Evolutionary conservation across 2,888 invertebrate genomes (phyloP).

Genomic region (Didymodactylos carnosus): DNA sequence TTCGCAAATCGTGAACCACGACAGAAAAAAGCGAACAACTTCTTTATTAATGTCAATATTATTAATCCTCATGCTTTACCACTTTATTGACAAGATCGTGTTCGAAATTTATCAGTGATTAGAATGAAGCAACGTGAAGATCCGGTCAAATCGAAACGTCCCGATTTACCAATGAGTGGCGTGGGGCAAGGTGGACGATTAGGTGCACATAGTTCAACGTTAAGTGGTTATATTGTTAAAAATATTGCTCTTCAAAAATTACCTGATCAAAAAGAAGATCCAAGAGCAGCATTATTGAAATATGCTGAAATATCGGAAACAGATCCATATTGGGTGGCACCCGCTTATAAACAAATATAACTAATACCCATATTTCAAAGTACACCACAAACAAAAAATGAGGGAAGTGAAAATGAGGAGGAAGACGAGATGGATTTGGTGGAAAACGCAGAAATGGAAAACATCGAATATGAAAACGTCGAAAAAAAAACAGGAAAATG

Average conservation of each 20-base stretch:
- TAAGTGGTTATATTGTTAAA: conserved; percentile 84
- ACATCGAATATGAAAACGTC: no score
- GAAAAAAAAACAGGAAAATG: no score
- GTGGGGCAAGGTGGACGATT: conserved; percentile 59
- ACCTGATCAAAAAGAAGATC: conserved; percentile 45
- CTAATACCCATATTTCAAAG: conserved; percentile 3
- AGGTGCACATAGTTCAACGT: conserved; percentile 75
- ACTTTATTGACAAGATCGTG: conserved; percentile 71
- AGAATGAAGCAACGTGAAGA: conserved; percentile 67
- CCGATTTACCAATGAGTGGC: conserved; percentile 40
- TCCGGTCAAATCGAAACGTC: conserved; percentile 39
- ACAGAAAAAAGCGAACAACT: conserved; percentile 18
- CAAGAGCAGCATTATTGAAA: conserved; percentile 75
- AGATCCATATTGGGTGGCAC: conserved; percentile 64
- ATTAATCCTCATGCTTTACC: conserved; percentile 53
- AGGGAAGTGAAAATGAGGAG: neutral
- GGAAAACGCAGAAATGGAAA: no score
- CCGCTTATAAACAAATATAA: conserved; percentile 9
- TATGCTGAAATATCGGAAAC: conserved; percentile 83
- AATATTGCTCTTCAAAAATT: conserved; percentile 72
- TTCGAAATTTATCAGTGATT: conserved; percentile 53
- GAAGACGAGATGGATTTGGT: neutral
- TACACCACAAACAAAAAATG: neutral
- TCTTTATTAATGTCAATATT: conserved; percentile 7
- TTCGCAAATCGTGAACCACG: conserved; percentile 7